phyloP scores from a whole-genome alignment of 2,797 vertebrate species.

The Australoheros facetus region DNA sequence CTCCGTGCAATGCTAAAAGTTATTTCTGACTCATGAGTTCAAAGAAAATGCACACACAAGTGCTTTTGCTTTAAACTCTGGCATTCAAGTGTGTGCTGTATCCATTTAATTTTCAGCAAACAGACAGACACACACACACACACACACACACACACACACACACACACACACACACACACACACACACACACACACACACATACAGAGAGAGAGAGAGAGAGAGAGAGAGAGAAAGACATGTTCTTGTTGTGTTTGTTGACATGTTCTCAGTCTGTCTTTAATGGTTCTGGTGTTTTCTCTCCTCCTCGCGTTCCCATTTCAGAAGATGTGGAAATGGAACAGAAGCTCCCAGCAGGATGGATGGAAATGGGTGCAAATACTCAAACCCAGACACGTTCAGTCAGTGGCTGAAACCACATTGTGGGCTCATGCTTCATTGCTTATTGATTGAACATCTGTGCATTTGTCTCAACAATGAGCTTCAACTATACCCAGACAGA shows the following conservation, averaged over 20 bases:
- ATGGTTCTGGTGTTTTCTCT: slow-evolving; percentile 6
- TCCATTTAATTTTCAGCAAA: not conserved
- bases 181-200: not conserved
- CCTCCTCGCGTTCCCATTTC: slow-evolving; percentile 9
- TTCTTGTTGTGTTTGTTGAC: not conserved
- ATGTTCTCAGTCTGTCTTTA: not conserved
- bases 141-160: no score
- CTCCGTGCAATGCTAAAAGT: not conserved
- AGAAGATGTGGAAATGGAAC: slow-evolving; percentile 19
- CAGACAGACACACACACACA: not conserved
- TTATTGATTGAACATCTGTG: slow-evolving; percentile 58
- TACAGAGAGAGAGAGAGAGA: no score
- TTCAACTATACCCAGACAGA: slow-evolving; percentile 18
- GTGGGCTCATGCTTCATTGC: slow-evolving; percentile 37
- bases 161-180: no score
- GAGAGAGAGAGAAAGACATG: not conserved
- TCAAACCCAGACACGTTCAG: slow-evolving; percentile 25
- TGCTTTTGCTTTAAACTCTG: not conserved
- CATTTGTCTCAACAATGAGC: slow-evolving; percentile 42
- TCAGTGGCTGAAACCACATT: slow-evolving; percentile 39
- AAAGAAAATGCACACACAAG: not conserved
- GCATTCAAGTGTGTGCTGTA: slow-evolving; percentile 30
- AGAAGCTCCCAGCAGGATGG: not conserved
- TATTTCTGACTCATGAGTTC: not conserved
- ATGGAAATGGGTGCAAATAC: slow-evolving; percentile 9